These are phyloP conservation scores for Coccyzus lansbergi DNA, from an alignment of 2,797 vertebrate genomes.

Conservation along the genomic window DNA sequence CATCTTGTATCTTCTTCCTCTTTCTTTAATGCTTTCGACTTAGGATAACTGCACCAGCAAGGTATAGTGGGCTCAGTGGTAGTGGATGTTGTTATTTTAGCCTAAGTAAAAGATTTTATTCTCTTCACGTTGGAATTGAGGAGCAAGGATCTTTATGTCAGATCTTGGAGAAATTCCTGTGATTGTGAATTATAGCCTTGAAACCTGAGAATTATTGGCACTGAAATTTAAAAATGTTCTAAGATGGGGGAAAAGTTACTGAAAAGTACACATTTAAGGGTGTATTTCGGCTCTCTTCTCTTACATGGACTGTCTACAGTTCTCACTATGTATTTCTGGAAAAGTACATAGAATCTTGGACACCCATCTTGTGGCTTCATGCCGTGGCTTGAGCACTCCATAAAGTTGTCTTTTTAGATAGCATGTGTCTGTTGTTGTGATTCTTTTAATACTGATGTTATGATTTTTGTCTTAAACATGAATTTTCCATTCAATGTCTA, in stretches of 20 bases:
- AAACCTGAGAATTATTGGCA: not conserved
- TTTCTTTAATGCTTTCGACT: slow-evolving; percentile 83
- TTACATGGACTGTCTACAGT: not conserved
- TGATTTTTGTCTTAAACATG: not conserved
- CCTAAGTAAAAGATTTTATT: not conserved
- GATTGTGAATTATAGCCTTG: not conserved
- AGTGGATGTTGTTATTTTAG: not conserved
- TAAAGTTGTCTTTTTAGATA: not conserved
- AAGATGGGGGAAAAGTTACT: not conserved
- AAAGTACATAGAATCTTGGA: not conserved
- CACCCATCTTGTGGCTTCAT: not conserved
- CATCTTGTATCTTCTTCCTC: slow-evolving; percentile 69
- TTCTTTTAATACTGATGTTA: not conserved
- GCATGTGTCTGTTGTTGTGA: not conserved
- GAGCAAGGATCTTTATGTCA: not conserved
- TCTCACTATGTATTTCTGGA: not conserved
- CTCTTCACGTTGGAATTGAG: not conserved
- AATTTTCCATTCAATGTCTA: not conserved
- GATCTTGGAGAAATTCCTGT: not conserved
- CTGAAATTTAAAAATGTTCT: not conserved
- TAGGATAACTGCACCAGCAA: slow-evolving; percentile 99
- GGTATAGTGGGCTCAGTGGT: slow-evolving; percentile 79
- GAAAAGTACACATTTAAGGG: not conserved
- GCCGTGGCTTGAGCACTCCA: not conserved
- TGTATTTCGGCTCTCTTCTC: too few relatives aligned